Evolutionary conservation across 2,113 vertebrate species (phyloP), one percentile per base, ranked within the genome.

Genomic region (Bambusicola thoracicus): DNA sequence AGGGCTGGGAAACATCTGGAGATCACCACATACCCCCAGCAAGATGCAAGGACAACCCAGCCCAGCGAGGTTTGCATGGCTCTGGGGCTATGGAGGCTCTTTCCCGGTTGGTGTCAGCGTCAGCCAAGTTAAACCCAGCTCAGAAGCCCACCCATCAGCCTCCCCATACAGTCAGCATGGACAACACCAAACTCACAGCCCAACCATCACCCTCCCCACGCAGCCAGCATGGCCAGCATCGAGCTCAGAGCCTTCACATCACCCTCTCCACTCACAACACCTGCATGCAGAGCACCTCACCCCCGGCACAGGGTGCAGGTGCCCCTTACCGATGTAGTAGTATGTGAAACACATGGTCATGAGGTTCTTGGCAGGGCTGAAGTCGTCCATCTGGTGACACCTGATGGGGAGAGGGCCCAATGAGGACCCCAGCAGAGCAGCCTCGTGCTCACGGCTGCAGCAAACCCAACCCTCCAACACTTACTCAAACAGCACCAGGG

Each of bases 331-430:
- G 3, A 98, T 55, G 62, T 99, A 97, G 96, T 99, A 99, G 93
- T 99, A 99, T 1, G 99, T 99, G 96, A 99, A 99, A 82, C 99
- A 99, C 99, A 99, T 99, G 58, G 99, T 99, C 99, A 99, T 99
- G 92, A 99, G 98, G 96, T 99, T 99, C 96, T 99, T 99, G 80
- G 99, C 99, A 0, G 99, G 99, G 70, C 98, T 98, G 85, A 99
- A 99, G 95, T 99, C 99, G 4, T 99, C 99, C 99, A 99, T 98
- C 97, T 99, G 99, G 95, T 98, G 98, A 91, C 99, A 99, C 96
- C 99, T 99, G 97, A 87, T 93, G 2, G 27, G 21, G 21, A 2
- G 14, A 48, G 4, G 20, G 3, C 62, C 13, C 6, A 0, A 43
- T 14, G 55, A 51, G 56, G 56, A 24, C 36, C 51, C 51, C 27